phyloP scores from a whole-genome alignment of 1,140 invertebrate genomes.

The Trachymyrmex cornetzi region DNA sequence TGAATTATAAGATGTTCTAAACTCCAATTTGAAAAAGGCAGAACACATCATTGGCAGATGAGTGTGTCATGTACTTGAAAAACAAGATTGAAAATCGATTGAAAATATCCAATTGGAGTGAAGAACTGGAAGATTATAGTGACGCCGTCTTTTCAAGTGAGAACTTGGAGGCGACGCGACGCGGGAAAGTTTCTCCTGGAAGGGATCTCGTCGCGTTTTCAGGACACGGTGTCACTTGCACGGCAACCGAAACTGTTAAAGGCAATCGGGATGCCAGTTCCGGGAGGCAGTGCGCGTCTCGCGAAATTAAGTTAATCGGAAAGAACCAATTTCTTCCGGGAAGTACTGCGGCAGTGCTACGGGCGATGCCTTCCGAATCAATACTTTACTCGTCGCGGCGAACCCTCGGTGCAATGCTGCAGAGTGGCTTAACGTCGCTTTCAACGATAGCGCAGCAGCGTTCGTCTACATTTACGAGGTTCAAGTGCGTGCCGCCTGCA shows the following conservation, averaged over 20 bases:
- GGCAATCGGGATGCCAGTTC: conserved; percentile 49
- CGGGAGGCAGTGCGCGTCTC: conserved; percentile 54
- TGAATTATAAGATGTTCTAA: too few species aligned
- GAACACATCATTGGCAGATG: too few species aligned
- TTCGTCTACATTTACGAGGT: conserved; percentile 31
- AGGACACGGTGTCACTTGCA: conserved; percentile 33
- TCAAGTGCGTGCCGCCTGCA: conserved; percentile 4
- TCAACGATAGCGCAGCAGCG: background rate
- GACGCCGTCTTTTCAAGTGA: background rate
- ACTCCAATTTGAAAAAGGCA: too few species aligned
- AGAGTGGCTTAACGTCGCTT: conserved; percentile 43
- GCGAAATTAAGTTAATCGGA: conserved; percentile 73
- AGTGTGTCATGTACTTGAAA: too few species aligned
- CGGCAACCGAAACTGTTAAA: conserved; percentile 34
- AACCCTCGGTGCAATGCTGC: conserved; percentile 23
- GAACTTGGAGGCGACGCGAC: background rate
- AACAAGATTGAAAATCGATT: too few species aligned
- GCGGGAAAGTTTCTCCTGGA: background rate
- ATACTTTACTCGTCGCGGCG: conserved; percentile 49
- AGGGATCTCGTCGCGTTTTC: conserved; percentile 21
- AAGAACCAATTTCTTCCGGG: conserved; percentile 66
- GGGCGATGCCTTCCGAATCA: conserved; percentile 64
- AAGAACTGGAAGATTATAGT: too few species aligned
- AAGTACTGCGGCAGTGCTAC: conserved; percentile 57
- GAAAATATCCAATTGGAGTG: too few species aligned